Base-by-base conservation (phyloP, 2,888 invertebrate species). In the Tetanocera ferruginea region DNA sequence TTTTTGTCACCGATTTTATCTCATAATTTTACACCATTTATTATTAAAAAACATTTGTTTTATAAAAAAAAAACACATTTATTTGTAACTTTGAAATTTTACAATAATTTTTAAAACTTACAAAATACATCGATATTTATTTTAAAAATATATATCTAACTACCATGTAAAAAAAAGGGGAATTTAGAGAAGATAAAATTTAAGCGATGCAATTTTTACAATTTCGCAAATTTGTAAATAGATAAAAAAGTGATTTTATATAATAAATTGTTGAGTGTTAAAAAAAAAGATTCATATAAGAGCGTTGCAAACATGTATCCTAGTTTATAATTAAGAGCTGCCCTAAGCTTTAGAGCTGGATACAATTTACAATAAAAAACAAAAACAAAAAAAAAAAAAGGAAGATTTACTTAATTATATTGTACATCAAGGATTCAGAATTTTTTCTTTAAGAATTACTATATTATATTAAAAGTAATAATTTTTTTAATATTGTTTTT, bases 1-100 rank as follows among this genome's bases (percentile, higher is more conserved):
- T n/a, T n/a, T n/a, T n/a, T n/a, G n/a, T n/a, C n/a, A n/a, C n/a
- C n/a, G n/a, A n/a, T n/a, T n/a, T n/a, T n/a, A n/a, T n/a, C n/a
- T n/a, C n/a, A n/a, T n/a, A n/a, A n/a, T n/a, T n/a, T n/a, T n/a
- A n/a, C n/a, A n/a, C n/a, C n/a, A n/a, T n/a, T n/a, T n/a, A n/a
- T n/a, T 4, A 11, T 28, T 64, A 14, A 28, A 64, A 64, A 66
- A 3, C 17, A 28, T 69, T 49, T 51, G 19, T 43, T 66, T 37
- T 31, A 23, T 49, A 19, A 34, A 70, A 34, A 57, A 73, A 57
- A 73, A 73, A 73, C 49, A 73, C 62, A 62, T 73, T 73, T 73
- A 73, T 73, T 73, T 73, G 73, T 62, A 73, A 73, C 43, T 49
- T 62, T 17, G 49, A 60, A 73, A 73, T 62, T 73, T 73, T 62